phyloP scores from a whole-genome alignment of 2,797 vertebrate species.

The Scolopax bukidnonensis region DNA sequence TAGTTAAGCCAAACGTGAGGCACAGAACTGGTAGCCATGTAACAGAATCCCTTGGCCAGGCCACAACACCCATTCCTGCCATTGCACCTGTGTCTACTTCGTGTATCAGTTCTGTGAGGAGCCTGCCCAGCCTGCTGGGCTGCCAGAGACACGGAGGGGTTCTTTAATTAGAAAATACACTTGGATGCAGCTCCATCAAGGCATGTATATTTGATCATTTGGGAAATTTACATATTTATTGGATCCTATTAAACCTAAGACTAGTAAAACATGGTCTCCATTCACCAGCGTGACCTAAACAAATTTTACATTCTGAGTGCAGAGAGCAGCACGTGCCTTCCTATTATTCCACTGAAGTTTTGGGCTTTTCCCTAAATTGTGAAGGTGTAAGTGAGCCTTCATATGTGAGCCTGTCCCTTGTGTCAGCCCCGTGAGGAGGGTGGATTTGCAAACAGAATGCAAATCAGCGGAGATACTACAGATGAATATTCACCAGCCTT shows the following conservation, averaged over 20 bases:
- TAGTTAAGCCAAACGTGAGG: background rate
- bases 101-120: background rate
- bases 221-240: constrained; percentile 35
- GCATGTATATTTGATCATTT: background rate
- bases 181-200: background rate
- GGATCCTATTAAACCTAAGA: background rate
- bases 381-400: background rate
- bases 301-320: background rate
- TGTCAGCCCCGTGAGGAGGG: background rate
- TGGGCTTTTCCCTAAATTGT: background rate
- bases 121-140: background rate
- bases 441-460: background rate
- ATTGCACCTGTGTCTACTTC: background rate
- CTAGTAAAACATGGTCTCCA: background rate
- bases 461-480: background rate
- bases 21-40: background rate
- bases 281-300: background rate
- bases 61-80: background rate
- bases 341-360: background rate
- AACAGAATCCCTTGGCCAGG: background rate
- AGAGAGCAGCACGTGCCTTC: background rate
- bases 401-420: background rate
- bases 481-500: background rate
- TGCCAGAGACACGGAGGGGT: background rate
- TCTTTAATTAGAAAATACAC: constrained; percentile 13